Evolutionary conservation across 2,113 vertebrate species (phyloP), one percentile per base, ranked within the genome.

Genomic region (Glaucidium brasilianum): DNA sequence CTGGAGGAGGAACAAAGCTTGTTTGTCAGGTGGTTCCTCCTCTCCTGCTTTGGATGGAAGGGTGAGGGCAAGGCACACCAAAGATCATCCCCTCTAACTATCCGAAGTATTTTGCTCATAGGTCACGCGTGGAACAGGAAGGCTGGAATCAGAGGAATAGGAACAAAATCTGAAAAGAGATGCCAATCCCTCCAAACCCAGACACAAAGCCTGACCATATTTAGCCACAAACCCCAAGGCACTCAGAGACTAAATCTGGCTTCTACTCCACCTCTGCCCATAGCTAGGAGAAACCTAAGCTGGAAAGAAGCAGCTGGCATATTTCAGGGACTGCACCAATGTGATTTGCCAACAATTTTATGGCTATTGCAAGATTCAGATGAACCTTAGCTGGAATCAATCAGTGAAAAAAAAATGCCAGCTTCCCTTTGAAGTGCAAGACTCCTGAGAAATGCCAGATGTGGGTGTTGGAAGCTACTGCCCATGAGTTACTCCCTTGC

Each of bases 361-460:
- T 76, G 86, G 53, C 73, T 76, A 50, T 87, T 87, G 45, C 80
- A 92, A 72, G 53, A 89, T 89, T 90, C 53, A 82, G 77, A 89
- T 55, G 94, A 91, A 89, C 80, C 66, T 75, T 68, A 75, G 25
- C 68, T 68, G 69, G 60, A 92, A 82, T 72, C 73, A 84, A 58
- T 75, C 72, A 68, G 27, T 35, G 37, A 78, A 96, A 92, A 94
- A 39, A 85, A 94, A 95, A 84, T 30, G 15, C 29, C 0, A 0
- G 53, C 53, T 82, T 92, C n/a, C 73, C 73, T 95, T 92, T 68
- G 56, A 95, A 97, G 80, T 79, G 59, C 58, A 94, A 66, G 41
- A 34, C 71, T 41, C 41, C 67, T 93, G 85, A 95, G 82, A 83
- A 94, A 95, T 88, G 78, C 85, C 90, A 95, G 78, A 85, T 93